Evolutionary conservation across 2,113 vertebrate genomes (phyloP).

Genomic region (Heterochromis multidens): DNA sequence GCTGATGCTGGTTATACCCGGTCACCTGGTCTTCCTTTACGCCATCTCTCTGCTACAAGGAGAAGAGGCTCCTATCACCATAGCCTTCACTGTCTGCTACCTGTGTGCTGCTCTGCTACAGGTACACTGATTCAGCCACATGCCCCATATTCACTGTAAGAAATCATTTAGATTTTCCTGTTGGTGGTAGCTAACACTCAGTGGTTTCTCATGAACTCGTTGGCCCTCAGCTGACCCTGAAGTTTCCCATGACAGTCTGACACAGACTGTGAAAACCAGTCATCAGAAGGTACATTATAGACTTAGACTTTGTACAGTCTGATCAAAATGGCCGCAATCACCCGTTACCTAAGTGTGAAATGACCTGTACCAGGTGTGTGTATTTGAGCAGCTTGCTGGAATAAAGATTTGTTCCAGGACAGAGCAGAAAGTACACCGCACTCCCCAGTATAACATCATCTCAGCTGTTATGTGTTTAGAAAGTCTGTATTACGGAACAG

Average conservation of each 20-base stretch:
- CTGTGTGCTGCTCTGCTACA: constrained; percentile 86
- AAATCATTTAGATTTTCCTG: not conserved
- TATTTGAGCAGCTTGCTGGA: constrained; percentile 17
- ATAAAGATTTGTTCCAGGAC: not conserved
- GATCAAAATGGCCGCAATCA: not conserved
- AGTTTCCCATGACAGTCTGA: not conserved
- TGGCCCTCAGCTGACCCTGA: not conserved
- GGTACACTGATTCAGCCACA: constrained; percentile 68
- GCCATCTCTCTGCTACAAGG: constrained; percentile 85
- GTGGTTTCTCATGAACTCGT: not conserved
- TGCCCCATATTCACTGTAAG: not conserved
- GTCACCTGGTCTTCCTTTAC: constrained; percentile 89
- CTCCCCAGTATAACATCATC: not conserved
- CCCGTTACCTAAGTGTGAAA: constrained; percentile 33
- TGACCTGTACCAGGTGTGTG: constrained; percentile 5
- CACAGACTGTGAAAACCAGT: constrained; percentile 1
- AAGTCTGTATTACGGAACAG: not conserved
- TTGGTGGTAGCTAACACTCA: not conserved
- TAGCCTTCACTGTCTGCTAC: constrained; percentile 83
- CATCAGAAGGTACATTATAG: not conserved
- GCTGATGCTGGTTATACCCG: constrained; percentile 86
- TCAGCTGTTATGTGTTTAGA: not conserved
- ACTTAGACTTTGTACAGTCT: not conserved
- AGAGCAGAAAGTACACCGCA: not conserved
- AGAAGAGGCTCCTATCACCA: constrained; percentile 74